Evolutionary conservation across 2,113 vertebrate species (phyloP), one percentile per base, ranked within the genome.

Genomic region (Morone chrysops): DNA sequence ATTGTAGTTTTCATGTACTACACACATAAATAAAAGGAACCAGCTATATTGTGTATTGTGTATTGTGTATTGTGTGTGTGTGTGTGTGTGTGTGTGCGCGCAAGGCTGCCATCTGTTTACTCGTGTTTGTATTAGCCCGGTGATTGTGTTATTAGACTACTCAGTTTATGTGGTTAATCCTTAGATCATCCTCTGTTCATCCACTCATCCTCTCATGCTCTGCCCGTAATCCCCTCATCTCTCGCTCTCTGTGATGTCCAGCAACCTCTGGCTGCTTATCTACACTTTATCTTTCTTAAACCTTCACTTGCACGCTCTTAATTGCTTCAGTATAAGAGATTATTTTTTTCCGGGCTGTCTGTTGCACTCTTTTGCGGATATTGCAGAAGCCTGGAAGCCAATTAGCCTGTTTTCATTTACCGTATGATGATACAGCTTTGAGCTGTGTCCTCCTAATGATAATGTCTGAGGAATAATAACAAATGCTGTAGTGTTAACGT

Each of bases 141-240:
- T 88, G 89, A 84, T 86, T 84, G 87, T 89, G 92, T 93, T 92
- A 95, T 93, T 94, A 94, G 93, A 84, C 88, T 87, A 90, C 80
- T 94, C 91, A 92, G 92, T 93, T 90, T 87, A 83, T 87, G 91
- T 90, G 90, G 92, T 90, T 95, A 95, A 96, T 95, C 95, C 93
- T 86, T 78, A 4, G 87, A 93, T 95, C 91, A 93, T 94, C 94
- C 93, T 65, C 62, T 38, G 62, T 91, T 94, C 90, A 94, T 93
- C 93, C 90, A 87, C 90, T 93, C 92, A 94, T 93, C 93, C 92
- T 84, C 93, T 87, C 86, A 84, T 83, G 90, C 89, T 92, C 83
- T 81, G 45, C 76, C 86, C 89, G 31, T 95, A 95, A 96, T 96
- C 94, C 90, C 88, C 76, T 90, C 90, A 92, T 93, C 86, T 88